phyloP scores from a whole-genome alignment of 1,140 invertebrate species.

The Lasioglossum albipes region DNA sequence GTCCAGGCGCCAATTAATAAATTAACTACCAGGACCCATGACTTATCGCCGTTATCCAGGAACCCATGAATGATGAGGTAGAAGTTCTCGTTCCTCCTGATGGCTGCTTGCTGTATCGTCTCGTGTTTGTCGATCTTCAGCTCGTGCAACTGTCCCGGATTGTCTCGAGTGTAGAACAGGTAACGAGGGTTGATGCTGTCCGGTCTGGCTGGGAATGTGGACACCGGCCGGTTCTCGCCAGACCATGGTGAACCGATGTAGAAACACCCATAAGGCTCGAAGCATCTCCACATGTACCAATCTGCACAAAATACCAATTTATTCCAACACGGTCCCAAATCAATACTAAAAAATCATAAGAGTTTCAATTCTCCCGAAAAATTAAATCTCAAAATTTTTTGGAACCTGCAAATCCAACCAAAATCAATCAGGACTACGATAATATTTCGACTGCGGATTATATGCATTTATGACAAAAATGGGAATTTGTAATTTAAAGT shows the following conservation, averaged over 20 bases:
- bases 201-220: slow-evolving; percentile 86
- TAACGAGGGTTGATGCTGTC: slow-evolving; percentile 82
- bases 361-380: too few species aligned
- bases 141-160: slow-evolving; percentile 80
- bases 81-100: slow-evolving; percentile 83
- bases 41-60: slow-evolving; percentile 88
- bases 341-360: too few species aligned
- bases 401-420: too few species aligned
- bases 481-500: too few species aligned
- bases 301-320: slow-evolving; percentile 52
- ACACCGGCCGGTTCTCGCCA: slow-evolving; percentile 87
- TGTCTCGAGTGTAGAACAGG: slow-evolving; percentile 80
- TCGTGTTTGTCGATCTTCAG: slow-evolving; percentile 84
- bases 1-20: background rate
- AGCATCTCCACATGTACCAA: slow-evolving; percentile 83
- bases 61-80: slow-evolving; percentile 93
- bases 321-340: too few species aligned
- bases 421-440: too few species aligned
- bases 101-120: slow-evolving; percentile 81
- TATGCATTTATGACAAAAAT: too few species aligned
- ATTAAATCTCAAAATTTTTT: too few species aligned
- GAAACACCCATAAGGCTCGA: slow-evolving; percentile 90
- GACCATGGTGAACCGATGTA: slow-evolving; percentile 90
- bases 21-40: slow-evolving; percentile 84
- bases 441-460: too few species aligned